phyloP scores from a whole-genome alignment of 2,888 invertebrate genomes.

The Drosophila prostipennis region DNA sequence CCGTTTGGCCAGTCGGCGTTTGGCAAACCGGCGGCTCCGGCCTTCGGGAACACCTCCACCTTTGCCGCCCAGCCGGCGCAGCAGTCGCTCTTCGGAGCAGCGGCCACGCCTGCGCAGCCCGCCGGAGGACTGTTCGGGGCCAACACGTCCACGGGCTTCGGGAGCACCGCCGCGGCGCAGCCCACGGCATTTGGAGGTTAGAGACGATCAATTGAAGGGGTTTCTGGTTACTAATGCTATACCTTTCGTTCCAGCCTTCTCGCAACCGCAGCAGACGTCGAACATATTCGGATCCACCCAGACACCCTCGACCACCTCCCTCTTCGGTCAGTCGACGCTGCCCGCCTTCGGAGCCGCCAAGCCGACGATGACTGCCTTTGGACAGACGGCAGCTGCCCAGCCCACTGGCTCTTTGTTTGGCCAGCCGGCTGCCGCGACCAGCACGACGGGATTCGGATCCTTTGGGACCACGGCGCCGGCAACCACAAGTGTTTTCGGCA shows the following conservation, averaged over 20 bases:
- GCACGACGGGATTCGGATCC: conserved; percentile 85
- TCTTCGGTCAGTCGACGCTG: conserved; percentile 88
- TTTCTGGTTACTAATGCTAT: background rate
- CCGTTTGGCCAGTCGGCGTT: conserved; percentile 85
- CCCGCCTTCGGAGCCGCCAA: conserved; percentile 87
- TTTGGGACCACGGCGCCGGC: conserved; percentile 87
- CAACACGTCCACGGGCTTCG: conserved; percentile 88
- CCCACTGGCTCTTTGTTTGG: conserved; percentile 86
- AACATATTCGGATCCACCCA: conserved; percentile 86
- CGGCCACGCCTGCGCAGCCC: conserved; percentile 84
- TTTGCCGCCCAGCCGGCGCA: conserved; percentile 86
- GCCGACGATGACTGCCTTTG: conserved; percentile 82
- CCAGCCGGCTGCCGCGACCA: conserved; percentile 83
- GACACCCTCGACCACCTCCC: conserved; percentile 84
- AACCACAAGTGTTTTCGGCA: conserved; percentile 85
- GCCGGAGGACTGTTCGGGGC: conserved; percentile 85
- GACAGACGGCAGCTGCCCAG: conserved; percentile 79
- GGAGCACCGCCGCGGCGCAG: conserved; percentile 85
- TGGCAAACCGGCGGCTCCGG: conserved; percentile 86
- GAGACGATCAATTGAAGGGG: conserved; percentile 41
- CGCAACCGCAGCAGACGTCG: conserved; percentile 85
- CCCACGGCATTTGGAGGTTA: conserved; percentile 82
- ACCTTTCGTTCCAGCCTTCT: conserved; percentile 59
- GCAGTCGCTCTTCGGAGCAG: conserved; percentile 86
- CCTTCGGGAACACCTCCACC: conserved; percentile 88